Conservation (phyloP, 2,113 vertebrate species). For the Phycodurus eques region DNA sequence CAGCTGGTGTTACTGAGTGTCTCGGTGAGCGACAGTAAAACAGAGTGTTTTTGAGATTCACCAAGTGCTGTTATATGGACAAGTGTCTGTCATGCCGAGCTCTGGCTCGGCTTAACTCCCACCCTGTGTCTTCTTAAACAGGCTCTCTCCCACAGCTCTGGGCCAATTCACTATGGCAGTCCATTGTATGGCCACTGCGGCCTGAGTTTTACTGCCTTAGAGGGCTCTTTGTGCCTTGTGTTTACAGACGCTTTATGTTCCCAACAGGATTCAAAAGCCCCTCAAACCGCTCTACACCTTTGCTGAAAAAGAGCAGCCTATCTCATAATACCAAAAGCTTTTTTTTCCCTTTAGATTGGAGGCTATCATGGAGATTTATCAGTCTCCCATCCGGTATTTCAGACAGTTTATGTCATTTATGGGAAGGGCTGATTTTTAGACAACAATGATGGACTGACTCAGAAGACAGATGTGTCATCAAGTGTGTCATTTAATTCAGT, state of each 20-base stretch:
- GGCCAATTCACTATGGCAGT: conserved; percentile 58
- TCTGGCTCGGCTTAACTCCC: conserved; percentile 59
- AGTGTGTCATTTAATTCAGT: not conserved
- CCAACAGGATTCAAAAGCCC: conserved; percentile 41
- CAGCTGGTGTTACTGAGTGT: conserved; percentile 59
- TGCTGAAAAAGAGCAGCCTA: conserved; percentile 41
- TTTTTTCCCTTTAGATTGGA: conserved; percentile 41
- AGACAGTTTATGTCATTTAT: conserved; percentile 26
- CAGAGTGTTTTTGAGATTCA: conserved; percentile 64
- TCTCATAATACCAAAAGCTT: conserved; percentile 40
- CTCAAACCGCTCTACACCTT: conserved; percentile 38
- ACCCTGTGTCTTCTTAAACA: conserved; percentile 56
- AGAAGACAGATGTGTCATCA: too few relatives aligned
- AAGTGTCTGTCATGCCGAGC: conserved; percentile 67
- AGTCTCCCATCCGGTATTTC: conserved; percentile 31
- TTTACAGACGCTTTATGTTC: conserved; percentile 66
- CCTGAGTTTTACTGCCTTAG: conserved; percentile 55
- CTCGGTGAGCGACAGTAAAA: conserved; percentile 63
- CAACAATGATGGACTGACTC: not conserved
- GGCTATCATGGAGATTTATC: conserved; percentile 28
- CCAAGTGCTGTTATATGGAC: conserved; percentile 61
- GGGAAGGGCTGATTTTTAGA: conserved; percentile 19
- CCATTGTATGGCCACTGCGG: conserved; percentile 60
- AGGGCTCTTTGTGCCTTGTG: conserved; percentile 52
- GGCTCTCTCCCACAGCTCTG: conserved; percentile 55